Evolutionary conservation across 1,140 invertebrate species (phyloP), one percentile per base, ranked within the genome.

Genomic region (Asobara japonica): DNA sequence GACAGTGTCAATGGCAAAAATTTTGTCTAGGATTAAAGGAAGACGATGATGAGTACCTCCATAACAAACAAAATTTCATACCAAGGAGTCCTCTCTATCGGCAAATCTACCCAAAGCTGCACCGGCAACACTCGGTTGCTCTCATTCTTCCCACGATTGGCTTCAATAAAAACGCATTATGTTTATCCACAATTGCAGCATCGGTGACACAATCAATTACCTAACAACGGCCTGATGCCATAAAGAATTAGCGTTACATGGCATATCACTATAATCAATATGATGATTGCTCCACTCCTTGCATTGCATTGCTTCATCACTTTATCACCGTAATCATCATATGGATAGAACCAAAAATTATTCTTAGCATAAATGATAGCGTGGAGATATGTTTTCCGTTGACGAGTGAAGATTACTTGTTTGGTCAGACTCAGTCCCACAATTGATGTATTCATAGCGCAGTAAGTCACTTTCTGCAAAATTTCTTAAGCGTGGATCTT

Each of bases 371-470:
- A 76, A 8, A 8, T 41, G 8, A 79, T 78, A 4, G 77, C 3
- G 4, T 78, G 29, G 22, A 75, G 27, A 22, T 76, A 29, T 6
- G 62, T 20, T 45, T 74, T 62, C n/a, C 51, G 73, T 27, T 76
- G 70, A 25, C 25, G 65, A 8, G 74, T 67, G 22, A 77, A 76
- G 64, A 68, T 77, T 3, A 72, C 56, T 16, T 76, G 27, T 56
- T 79, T 79, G 13, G 75, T 62, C 13, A 79, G 18, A 38, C 73
- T 69, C 56, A 75, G 76, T n/a, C 76, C 16, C 10, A 78, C 25
- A 1, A 76, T 61, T 38, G 74, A 78, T 2, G 75, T 29, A 20
- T 76, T 78, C 8, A 72, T 60, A 13, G 75, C 76, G 16, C 74
- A 60, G 16, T 73, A 77, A 71, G 78, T 29, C n/a, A 71, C 61